Conservation (phyloP, 2,113 vertebrate genomes). For the Leiothrix lutea region DNA sequence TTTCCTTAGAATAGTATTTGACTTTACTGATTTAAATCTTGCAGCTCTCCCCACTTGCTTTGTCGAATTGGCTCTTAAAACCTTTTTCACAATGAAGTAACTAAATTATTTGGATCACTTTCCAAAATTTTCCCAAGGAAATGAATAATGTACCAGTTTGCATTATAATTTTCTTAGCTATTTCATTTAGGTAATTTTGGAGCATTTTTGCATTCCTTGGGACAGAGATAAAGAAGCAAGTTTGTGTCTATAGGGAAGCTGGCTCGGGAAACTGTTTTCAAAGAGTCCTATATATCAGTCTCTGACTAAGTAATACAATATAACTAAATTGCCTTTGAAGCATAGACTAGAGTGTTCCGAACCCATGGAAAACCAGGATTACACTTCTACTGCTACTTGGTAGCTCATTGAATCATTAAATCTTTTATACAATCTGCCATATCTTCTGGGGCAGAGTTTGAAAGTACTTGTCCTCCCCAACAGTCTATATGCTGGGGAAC, state of each 20-base stretch:
- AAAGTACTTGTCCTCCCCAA: background rate
- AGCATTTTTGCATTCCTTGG: background rate
- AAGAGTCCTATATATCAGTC: background rate
- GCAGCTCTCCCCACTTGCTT: rapidly evolving
- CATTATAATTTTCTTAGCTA: background rate
- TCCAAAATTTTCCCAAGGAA: background rate
- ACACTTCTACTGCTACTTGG: background rate
- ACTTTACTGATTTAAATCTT: background rate
- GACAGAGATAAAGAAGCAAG: background rate
- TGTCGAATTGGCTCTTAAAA: background rate
- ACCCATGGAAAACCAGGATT: background rate
- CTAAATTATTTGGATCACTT: background rate
- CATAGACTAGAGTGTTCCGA: background rate
- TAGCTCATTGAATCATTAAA: background rate
- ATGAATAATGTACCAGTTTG: background rate
- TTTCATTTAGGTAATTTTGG: background rate
- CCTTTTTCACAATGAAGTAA: background rate
- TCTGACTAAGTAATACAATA: background rate
- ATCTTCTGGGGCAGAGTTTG: background rate
- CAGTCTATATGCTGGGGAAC: background rate
- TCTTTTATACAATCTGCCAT: background rate
- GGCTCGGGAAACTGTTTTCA: background rate
- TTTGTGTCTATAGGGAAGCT: background rate
- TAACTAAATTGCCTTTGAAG: background rate
- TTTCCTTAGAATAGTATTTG: background rate